A percentile compares a stretch with the other conserved stretches of the same genome.
Evolutionary conservation across 1,140 invertebrate genomes (phyloP).

Genomic region (Grapholita molesta): DNA sequence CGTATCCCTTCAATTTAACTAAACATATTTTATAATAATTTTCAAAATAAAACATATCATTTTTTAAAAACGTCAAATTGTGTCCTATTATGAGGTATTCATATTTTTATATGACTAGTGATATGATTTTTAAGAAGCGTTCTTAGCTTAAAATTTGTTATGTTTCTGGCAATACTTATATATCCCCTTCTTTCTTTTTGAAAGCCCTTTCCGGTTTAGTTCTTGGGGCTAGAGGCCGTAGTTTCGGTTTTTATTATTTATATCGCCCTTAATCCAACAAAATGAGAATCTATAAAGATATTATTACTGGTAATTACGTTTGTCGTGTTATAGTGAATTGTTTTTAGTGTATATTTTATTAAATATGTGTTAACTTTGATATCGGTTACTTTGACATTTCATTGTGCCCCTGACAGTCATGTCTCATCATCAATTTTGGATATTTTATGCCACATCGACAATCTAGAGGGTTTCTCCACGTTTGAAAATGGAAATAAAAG

Average conservation of each 20-base stretch:
- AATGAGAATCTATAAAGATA: conserved; percentile 98
- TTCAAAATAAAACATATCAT: background rate
- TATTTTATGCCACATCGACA: conserved; percentile 59
- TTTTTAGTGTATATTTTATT: conserved; percentile 37
- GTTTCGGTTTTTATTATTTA: conserved; percentile 82
- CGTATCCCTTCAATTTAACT: background rate
- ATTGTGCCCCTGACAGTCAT: conserved; percentile 33
- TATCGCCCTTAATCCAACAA: conserved; percentile 85
- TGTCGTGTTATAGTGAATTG: conserved; percentile 27
- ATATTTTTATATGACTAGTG: background rate
- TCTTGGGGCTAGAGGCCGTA: conserved; percentile 79
- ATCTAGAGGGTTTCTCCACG: background rate
- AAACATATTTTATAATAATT: background rate
- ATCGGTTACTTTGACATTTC: conserved; percentile 66
- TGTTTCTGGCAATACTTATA: conserved; percentile 37
- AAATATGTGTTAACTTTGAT: conserved; percentile 32
- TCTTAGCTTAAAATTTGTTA: background rate
- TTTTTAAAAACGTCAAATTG: too few species aligned
- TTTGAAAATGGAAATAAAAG: conserved; percentile 16
- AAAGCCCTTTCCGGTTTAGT: conserved; percentile 80
- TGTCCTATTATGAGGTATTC: too few species aligned
- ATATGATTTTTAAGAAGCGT: background rate
- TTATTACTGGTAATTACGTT: conserved; percentile 89
- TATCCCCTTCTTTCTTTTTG: conserved; percentile 38
- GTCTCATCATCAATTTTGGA: conserved; percentile 36